Percentiles rank a stretch among this genome's conserved stretches.
Conservation (phyloP, 2,113 vertebrate genomes). For the Anas platyrhynchos region DNA sequence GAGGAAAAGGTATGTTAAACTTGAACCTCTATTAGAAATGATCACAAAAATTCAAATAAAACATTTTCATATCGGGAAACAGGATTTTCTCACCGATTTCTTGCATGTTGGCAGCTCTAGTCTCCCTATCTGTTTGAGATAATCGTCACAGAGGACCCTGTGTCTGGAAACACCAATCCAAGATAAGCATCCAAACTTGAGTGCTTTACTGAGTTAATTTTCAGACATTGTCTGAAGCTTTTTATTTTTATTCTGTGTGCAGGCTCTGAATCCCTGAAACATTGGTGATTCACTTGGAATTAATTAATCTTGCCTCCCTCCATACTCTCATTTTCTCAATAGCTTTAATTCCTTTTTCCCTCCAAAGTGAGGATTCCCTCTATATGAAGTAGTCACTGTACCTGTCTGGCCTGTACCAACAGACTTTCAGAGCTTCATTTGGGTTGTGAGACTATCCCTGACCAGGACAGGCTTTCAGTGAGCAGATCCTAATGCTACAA, state of each 20-base stretch:
- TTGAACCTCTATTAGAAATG: slow-evolving; percentile 23
- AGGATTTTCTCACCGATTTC: not conserved
- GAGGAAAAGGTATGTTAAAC: slow-evolving; percentile 55
- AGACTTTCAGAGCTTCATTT: not conserved
- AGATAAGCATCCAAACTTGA: not conserved
- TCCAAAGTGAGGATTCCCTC: not conserved
- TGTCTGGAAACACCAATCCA: not conserved
- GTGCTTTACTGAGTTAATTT: slow-evolving; percentile 2
- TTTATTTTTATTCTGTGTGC: not conserved
- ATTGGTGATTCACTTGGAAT: not conserved
- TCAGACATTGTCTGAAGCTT: not conserved
- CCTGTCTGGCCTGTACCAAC: not conserved
- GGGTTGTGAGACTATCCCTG: not conserved
- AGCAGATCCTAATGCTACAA: slow-evolving; percentile 13
- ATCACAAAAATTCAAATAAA: slow-evolving; percentile 51
- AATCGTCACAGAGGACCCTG: not conserved
- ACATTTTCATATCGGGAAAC: not conserved
- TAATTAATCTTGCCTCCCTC: not conserved
- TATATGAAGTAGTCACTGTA: not conserved
- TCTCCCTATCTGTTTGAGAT: not conserved
- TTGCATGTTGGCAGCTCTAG: not conserved
- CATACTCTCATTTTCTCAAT: not conserved
- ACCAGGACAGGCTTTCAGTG: not conserved
- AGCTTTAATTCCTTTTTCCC: not conserved
- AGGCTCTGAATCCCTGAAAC: not conserved